Percentiles rank a stretch among this genome's conserved stretches.
Conservation (phyloP, 2,113 vertebrate species). For the Benitochromis conjunctus region DNA sequence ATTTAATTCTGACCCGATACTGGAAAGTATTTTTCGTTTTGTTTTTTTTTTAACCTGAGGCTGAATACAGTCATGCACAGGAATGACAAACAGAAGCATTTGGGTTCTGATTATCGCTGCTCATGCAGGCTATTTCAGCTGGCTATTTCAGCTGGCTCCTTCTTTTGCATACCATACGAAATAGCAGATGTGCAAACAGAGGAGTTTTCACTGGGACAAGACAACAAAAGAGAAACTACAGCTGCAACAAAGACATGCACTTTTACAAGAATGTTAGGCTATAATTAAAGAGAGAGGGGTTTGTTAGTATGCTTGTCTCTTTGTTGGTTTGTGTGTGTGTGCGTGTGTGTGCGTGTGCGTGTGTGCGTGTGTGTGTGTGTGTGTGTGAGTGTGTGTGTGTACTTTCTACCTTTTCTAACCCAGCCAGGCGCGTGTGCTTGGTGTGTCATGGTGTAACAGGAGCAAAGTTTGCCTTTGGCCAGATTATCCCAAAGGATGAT, state of each 20-base stretch:
- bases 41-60: not conserved
- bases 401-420: conserved; percentile 79
- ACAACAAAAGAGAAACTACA: not conserved
- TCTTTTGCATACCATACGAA: not conserved
- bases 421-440: conserved; percentile 71
- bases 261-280: not conserved
- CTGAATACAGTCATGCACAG: not conserved
- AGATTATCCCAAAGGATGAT: conserved; percentile 77
- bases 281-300: not conserved
- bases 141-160: not conserved
- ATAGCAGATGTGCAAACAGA: not conserved
- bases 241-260: not conserved
- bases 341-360: no score
- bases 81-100: not conserved
- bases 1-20: not conserved
- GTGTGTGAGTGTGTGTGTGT: not conserved
- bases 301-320: not conserved
- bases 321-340: not conserved
- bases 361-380: conserved; percentile 68
- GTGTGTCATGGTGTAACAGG: conserved; percentile 72
- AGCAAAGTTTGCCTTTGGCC: conserved; percentile 71
- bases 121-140: not conserved
- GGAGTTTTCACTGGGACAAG: not conserved
- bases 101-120: not conserved
- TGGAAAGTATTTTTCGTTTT: not conserved